Conservation (phyloP, 53 echinoderm and acorn worm genomes). For the Stichopus horrens region DNA sequence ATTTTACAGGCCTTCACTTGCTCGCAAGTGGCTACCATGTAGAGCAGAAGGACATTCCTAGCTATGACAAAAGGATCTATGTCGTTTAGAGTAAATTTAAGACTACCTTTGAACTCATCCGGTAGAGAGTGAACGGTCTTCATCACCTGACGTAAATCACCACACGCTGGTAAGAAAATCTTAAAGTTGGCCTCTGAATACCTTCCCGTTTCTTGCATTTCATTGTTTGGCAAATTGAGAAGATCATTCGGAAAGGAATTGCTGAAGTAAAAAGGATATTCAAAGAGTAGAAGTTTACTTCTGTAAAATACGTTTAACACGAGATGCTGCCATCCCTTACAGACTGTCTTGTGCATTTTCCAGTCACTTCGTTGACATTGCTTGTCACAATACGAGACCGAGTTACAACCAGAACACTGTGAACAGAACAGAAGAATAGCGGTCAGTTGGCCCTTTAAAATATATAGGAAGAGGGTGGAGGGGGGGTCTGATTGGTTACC, state of each 20-base stretch:
- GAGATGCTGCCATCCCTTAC: background rate
- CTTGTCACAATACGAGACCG: constrained; percentile 14
- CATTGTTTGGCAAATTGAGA: constrained; percentile 8
- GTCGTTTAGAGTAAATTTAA: constrained; percentile 12
- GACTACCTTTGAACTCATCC: background rate
- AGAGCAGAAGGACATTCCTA: constrained; percentile 33
- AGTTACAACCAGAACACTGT: constrained; percentile 13
- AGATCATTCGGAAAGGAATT: background rate
- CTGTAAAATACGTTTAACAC: background rate
- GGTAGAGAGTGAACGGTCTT: constrained; percentile 32
- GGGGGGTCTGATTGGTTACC: too few species aligned
- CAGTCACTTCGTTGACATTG: background rate
- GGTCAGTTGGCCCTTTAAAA: too few species aligned
- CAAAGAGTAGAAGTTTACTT: background rate
- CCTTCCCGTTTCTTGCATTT: background rate
- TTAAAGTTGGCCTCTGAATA: background rate
- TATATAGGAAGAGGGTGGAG: too few species aligned
- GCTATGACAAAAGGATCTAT: constrained; percentile 28
- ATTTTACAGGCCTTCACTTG: background rate
- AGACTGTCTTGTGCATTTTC: background rate
- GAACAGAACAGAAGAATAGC: background rate
- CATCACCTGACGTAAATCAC: constrained; percentile 34
- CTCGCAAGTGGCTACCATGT: background rate
- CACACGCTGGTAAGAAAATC: constrained; percentile 25
- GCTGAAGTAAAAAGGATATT: constrained; percentile 12